A percentile compares a stretch with the other conserved stretches of the same genome.
phyloP scores from a whole-genome alignment of 1,140 invertebrate genomes.

The Andricus grossulariae region DNA sequence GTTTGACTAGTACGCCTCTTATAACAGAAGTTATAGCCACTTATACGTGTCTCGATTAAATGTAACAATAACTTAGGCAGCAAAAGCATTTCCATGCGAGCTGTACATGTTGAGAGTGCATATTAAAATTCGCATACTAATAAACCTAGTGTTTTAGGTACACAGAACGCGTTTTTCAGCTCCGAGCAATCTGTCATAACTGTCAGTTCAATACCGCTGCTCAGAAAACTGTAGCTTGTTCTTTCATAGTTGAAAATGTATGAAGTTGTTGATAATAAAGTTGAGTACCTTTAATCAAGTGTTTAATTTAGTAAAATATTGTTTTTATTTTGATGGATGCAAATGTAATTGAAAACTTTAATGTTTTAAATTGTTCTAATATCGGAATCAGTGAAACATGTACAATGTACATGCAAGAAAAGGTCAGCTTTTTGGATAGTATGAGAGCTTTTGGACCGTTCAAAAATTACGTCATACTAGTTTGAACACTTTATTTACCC shows the following conservation, averaged over 20 bases:
- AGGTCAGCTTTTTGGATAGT: too few relatives aligned
- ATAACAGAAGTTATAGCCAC: constrained; percentile 2
- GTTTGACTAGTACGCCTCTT: neutral
- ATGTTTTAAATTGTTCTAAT: too few relatives aligned
- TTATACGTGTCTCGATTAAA: neutral
- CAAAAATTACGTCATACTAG: too few relatives aligned
- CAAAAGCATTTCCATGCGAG: neutral
- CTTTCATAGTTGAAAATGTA: neutral
- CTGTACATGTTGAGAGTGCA: neutral
- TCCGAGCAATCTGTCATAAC: neutral
- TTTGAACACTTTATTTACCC: too few relatives aligned
- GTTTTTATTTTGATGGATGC: too few relatives aligned
- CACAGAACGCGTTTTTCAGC: neutral
- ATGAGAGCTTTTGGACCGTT: too few relatives aligned
- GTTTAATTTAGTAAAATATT: too few relatives aligned
- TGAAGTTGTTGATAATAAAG: neutral
- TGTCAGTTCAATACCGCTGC: constrained; percentile 15
- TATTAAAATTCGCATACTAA: constrained; percentile 16
- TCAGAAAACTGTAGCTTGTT: constrained; percentile 4
- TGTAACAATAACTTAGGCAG: constrained; percentile 11
- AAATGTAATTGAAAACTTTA: too few relatives aligned
- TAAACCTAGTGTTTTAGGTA: neutral
- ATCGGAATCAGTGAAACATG: too few relatives aligned
- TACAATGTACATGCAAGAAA: too few relatives aligned
- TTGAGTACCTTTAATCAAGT: too few relatives aligned